Evolutionary conservation across 2,797 vertebrate genomes (phyloP), one percentile per base, ranked within the genome.

Genomic region (Vultur gryphus): DNA sequence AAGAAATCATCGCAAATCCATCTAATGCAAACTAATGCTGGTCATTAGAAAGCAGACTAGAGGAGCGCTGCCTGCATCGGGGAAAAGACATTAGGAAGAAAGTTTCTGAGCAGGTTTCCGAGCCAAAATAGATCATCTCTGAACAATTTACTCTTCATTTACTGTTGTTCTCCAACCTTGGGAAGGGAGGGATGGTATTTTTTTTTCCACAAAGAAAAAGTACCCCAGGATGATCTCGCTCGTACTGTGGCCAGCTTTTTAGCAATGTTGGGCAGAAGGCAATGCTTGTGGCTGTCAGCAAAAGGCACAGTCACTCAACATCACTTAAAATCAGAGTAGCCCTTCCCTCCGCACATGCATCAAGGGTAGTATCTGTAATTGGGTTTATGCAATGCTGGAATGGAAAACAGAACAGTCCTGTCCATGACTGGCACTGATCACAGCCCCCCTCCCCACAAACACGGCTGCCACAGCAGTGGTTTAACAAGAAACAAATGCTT

Each of bases 11-110:
- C 18, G 3, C 82, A 95, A 96, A 96, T 88, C 96, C 94, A 95
- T 89, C 93, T 96, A 96, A 96, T 95, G 92, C 88, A 96, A 97
- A 96, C 94, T 92, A 96, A 96, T 96, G 93, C 84, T 37, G 91
- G 95, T 92, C 96, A 97, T 97, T 96, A 95, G 88, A 87, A 94
- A 79, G 65, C 66, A 78, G 79, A 69, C 65, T 85, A 39, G 72
- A 66, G n/a, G n/a, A 93, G 76, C 0, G 0, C 72, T 75, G 91
- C 93, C 91, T 82, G 95, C 77, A 46, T 80, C 8, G 0, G 55
- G 80, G 85, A 70, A 85, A 91, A 95, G 94, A 75, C 81, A 86
- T 96, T 83, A 95, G 70, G 48, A 86, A 48, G 69, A 95, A 97
- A 86, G 92, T 89, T 96, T 87, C 85, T 78, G 90, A 94, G 87